A percentile compares a stretch with the other conserved stretches of the same genome.
These are phyloP conservation scores for Ictidomys tridecemlineatus DNA, from an alignment of 2,113 vertebrate species.

Conservation along the genomic window DNA sequence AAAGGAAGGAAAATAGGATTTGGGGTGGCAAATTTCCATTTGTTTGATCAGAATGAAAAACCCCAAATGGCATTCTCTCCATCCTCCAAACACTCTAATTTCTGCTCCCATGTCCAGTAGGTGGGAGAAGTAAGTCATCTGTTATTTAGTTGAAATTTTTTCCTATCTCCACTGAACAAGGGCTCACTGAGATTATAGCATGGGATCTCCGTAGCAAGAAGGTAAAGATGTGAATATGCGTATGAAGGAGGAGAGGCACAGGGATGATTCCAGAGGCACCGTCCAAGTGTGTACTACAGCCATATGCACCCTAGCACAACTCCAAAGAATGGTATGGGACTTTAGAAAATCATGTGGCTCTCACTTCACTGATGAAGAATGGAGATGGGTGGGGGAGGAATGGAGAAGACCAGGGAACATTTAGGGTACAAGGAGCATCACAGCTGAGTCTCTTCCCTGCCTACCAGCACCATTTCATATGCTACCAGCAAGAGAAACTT, in stretches of 20 bases:
- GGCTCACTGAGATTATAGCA: not conserved
- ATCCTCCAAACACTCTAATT: not conserved
- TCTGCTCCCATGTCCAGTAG: not conserved
- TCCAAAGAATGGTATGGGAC: not conserved
- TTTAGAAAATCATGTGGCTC: slow-evolving; percentile 6
- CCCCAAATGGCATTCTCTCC: not conserved
- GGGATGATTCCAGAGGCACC: not conserved
- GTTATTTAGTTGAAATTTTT: not conserved
- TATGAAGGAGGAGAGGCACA: slow-evolving; percentile 6
- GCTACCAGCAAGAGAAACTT: not conserved
- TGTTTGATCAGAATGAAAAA: slow-evolving; percentile 42
- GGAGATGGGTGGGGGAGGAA: not conserved
- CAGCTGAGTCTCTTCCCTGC: not conserved
- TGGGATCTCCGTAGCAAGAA: slow-evolving; percentile 25
- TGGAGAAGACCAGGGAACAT: not conserved
- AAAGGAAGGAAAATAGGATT: slow-evolving; percentile 36
- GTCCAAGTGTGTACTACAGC: not conserved
- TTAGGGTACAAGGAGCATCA: not conserved
- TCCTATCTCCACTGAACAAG: not conserved
- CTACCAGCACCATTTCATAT: not conserved
- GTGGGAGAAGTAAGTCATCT: slow-evolving; percentile 9
- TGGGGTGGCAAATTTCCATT: slow-evolving; percentile 4
- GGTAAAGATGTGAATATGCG: not conserved
- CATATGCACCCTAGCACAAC: not conserved
- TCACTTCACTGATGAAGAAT: slow-evolving; percentile 34